A percentile compares a stretch with the other conserved stretches of the same genome.
These are phyloP conservation scores for Ciconia nigra DNA, from an alignment of 2,797 vertebrate genomes.

Conservation along the genomic window DNA sequence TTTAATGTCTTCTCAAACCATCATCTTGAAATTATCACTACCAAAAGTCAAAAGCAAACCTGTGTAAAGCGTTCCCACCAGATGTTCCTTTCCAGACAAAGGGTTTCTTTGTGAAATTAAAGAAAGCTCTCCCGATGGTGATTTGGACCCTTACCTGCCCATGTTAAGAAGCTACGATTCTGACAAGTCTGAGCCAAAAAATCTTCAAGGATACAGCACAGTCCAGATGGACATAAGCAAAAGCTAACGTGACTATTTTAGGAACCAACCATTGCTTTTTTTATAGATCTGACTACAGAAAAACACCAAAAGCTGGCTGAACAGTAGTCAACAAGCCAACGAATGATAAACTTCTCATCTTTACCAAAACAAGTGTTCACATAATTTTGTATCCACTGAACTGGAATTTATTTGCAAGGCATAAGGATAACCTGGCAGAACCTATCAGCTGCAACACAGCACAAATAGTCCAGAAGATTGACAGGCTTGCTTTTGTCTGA, in stretches of 20 bases:
- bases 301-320: neutral
- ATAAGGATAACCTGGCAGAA: neutral
- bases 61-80: neutral
- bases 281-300: neutral
- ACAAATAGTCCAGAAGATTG: neutral
- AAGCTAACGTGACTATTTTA: neutral
- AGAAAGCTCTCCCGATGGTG: neutral
- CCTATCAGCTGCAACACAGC: neutral
- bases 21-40: neutral
- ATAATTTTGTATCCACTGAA: neutral
- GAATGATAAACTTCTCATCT: neutral
- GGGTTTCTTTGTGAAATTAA: neutral
- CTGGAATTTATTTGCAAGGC: neutral
- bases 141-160: neutral
- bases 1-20: neutral
- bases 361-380: neutral
- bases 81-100: neutral
- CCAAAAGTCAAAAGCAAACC: neutral
- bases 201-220: neutral
- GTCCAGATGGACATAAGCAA: neutral
- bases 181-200: neutral
- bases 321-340: fast-evolving
- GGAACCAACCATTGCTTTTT: neutral
- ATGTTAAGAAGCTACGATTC: neutral
- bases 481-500: neutral